Percentiles rank a stretch among this genome's conserved stretches.
These are phyloP conservation scores for Sclerurus mexicanus DNA, from an alignment of 2,113 vertebrate species.

Conservation along the genomic window DNA sequence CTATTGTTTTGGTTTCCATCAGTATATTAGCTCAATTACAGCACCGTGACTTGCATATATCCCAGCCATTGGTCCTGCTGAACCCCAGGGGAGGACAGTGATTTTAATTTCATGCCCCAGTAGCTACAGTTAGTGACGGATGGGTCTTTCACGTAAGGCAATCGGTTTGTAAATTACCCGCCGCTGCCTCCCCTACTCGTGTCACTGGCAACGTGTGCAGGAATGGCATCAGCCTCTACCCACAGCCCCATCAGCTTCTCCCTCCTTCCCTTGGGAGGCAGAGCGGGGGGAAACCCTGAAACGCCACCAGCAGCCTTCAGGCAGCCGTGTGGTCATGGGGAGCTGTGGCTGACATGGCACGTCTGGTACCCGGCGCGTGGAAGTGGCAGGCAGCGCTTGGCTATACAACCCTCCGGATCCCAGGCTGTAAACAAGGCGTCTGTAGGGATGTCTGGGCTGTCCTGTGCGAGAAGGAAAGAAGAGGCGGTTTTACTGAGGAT, in stretches of 20 bases:
- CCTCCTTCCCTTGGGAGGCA: not conserved
- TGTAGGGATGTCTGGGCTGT: slow-evolving; percentile 66
- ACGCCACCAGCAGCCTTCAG: slow-evolving; percentile 22
- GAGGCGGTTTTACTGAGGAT: slow-evolving; percentile 64
- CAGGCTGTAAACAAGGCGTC: not conserved
- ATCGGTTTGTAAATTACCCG: slow-evolving; percentile 56
- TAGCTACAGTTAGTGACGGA: slow-evolving; percentile 80
- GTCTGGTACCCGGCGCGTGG: not conserved
- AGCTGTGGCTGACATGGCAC: slow-evolving; percentile 47
- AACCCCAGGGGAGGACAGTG: slow-evolving; percentile 69
- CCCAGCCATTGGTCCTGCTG: slow-evolving; percentile 68
- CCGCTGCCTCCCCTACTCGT: slow-evolving; percentile 26
- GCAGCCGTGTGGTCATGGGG: slow-evolving; percentile 61
- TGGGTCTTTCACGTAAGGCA: slow-evolving; percentile 74
- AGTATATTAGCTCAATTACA: slow-evolving; percentile 78
- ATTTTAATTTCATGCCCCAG: slow-evolving; percentile 91
- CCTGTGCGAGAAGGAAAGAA: slow-evolving; percentile 61
- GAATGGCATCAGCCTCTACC: slow-evolving; percentile 35
- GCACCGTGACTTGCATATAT: slow-evolving; percentile 52
- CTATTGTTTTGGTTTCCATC: slow-evolving; percentile 44
- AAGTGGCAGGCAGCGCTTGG: slow-evolving; percentile 28
- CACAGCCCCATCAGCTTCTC: not conserved
- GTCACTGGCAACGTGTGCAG: not conserved
- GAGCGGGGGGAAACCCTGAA: not conserved
- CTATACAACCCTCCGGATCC: not conserved